Base-by-base conservation (phyloP, 2,797 vertebrate genomes). In the Sebastes trivittatus region DNA sequence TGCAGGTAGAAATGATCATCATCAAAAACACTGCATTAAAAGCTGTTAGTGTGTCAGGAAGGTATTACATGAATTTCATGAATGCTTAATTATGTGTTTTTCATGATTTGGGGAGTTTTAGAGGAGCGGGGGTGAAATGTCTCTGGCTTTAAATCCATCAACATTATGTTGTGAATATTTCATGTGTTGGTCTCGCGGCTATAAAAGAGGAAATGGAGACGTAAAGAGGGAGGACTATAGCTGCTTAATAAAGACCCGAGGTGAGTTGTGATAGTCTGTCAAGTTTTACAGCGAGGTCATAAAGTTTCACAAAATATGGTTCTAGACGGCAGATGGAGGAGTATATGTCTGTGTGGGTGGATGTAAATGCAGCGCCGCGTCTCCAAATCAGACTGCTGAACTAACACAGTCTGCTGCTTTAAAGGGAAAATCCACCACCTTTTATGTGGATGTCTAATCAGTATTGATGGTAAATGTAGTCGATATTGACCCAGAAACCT, bases 281-380 rank as follows among this genome's bases (percentile, higher is more conserved):
- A 46, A 29, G 83, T 82, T 86, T 78, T 30, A 80, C 67, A 70
- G 68, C 22, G 2, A 77, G 75, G 83, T 77, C 85, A 42, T 54
- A 63, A 87, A 87, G 75, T 83, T 77, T 69, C 25, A 67, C 80
- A 55, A 75, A 81, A 77, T 69, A 56, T 58, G 64, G 5, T 59
- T 59, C 32, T 18, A 72, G 83, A 70, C 81, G 29, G 82, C 76
- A 80, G 80, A 77, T 77, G 80, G 72, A 77, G 49, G 56, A n/a
- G 42, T 32, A 14, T 38, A 5, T 65, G 80, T 64, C 54, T 65
- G 64, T 72, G 59, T 42, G 30, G 34, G 72, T 64, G 72, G 56
- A 46, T 55, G 32, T 64, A 49, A 49, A 49, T 49, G 46, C 46
- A 49, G 46, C 46, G 46, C 46, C 11, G 46, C 11, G 46, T 49